phyloP scores from a whole-genome alignment of 2,888 invertebrate species.

The Lepidonotus clava region DNA sequence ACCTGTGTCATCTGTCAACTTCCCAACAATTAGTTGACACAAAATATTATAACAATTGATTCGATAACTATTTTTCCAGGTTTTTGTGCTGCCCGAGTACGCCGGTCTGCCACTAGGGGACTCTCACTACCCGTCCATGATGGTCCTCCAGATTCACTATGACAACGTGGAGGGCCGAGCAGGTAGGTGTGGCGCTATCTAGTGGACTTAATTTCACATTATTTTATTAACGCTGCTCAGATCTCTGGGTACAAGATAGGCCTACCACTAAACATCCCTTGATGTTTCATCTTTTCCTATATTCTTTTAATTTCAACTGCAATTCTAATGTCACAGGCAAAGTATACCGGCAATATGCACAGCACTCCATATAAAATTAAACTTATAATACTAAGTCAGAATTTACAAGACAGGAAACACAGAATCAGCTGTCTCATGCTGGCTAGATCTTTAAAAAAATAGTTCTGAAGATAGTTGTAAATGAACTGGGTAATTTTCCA shows the following conservation, averaged over 20 bases:
- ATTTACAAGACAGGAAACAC: no score
- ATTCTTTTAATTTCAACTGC: no score
- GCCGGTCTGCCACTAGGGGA: constrained; percentile 27
- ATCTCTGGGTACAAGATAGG: not conserved
- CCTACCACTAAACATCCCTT: not conserved
- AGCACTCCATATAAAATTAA: no score
- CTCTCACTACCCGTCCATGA: constrained; percentile 44
- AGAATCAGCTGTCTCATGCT: no score
- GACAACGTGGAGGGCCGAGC: constrained; percentile 3
- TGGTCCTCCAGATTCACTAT: constrained; percentile 41
- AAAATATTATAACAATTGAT: not conserved
- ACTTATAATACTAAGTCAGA: no score
- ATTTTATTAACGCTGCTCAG: no score
- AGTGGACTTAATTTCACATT: not conserved
- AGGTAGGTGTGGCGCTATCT: constrained; percentile 29
- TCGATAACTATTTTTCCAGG: not conserved
- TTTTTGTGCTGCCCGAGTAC: not conserved
- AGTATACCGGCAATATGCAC: no score
- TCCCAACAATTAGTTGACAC: not conserved
- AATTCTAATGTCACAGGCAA: no score
- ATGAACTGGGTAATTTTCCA: no score
- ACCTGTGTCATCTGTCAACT: not conserved
- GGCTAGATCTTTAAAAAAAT: no score
- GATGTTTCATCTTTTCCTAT: not conserved
- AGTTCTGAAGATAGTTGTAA: no score